These are phyloP conservation scores for Norana najaformis DNA, from an alignment of 2,888 invertebrate genomes.

Conservation along the genomic window DNA sequence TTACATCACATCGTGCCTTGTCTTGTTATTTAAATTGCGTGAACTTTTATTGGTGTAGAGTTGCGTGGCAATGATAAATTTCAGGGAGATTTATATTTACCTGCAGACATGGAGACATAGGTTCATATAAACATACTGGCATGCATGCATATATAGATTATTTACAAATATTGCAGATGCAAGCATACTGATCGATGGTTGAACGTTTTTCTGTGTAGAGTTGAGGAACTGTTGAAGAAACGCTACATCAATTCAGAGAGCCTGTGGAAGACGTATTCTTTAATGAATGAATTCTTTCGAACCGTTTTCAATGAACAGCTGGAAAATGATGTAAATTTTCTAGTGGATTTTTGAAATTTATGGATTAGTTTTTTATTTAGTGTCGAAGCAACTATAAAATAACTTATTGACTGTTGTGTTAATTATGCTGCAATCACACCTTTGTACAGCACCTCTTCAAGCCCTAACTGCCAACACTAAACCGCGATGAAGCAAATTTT, in stretches of 20 bases:
- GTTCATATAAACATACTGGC: too few species aligned
- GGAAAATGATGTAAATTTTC: constrained; percentile 2
- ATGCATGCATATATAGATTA: background rate
- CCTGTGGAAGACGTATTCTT: constrained; percentile 1
- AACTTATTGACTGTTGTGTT: background rate
- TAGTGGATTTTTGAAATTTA: background rate
- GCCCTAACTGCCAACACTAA: too few species aligned
- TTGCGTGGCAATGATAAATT: too few species aligned
- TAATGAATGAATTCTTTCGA: background rate
- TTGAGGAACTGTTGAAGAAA: constrained; percentile 3
- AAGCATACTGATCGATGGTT: too few species aligned
- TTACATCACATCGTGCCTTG: too few species aligned
- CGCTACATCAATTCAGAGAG: background rate
- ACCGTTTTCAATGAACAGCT: background rate
- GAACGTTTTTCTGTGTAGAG: background rate
- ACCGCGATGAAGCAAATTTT: too few species aligned
- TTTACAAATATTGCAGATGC: too few species aligned
- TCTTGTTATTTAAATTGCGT: too few species aligned
- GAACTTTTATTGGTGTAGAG: too few species aligned
- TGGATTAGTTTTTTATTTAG: background rate
- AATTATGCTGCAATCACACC: background rate
- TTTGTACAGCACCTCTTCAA: too few species aligned
- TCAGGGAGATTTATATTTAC: too few species aligned
- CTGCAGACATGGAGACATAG: too few species aligned
- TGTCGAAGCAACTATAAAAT: background rate